These are phyloP conservation scores for Elaphurus davidianus DNA, from an alignment of 2,113 vertebrate species.

Conservation along the genomic window DNA sequence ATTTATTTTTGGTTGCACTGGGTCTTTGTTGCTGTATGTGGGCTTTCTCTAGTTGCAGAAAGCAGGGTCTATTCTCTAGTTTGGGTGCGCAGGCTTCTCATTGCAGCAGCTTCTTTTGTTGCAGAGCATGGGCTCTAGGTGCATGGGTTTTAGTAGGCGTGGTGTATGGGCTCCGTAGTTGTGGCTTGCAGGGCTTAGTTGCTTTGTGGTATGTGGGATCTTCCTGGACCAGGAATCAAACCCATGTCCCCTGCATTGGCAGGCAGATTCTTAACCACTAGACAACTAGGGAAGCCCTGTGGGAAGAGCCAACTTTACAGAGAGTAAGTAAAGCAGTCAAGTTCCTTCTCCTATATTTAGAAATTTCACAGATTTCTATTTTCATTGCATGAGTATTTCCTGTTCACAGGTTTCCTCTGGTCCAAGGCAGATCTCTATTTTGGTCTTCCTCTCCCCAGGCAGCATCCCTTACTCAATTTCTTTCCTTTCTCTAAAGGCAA, in stretches of 20 bases:
- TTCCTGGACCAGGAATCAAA: neutral
- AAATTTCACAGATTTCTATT: neutral
- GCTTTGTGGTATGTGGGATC: neutral
- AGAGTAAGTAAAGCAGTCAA: neutral
- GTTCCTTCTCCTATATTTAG: neutral
- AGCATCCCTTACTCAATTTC: constrained; percentile 14
- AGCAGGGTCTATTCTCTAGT: neutral
- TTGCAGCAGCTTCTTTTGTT: neutral
- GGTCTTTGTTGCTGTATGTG: neutral
- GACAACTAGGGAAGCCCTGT: neutral
- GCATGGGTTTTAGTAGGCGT: neutral
- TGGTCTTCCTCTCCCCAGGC: neutral
- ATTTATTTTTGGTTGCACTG: neutral
- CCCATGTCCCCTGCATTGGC: neutral
- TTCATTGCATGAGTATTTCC: constrained; percentile 1
- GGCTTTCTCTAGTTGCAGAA: neutral
- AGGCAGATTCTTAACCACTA: neutral
- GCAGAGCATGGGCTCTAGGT: neutral
- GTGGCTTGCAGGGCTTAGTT: neutral
- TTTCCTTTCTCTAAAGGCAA: constrained; percentile 35
- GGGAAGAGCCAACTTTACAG: neutral
- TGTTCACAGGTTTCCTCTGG: neutral
- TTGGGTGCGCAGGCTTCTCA: neutral
- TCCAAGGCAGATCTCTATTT: neutral
- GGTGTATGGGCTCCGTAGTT: neutral